Percentiles rank a stretch among this genome's conserved stretches.
phyloP scores from a whole-genome alignment of 35 echinoderm and acorn worm species.

The Diadema setosum region DNA sequence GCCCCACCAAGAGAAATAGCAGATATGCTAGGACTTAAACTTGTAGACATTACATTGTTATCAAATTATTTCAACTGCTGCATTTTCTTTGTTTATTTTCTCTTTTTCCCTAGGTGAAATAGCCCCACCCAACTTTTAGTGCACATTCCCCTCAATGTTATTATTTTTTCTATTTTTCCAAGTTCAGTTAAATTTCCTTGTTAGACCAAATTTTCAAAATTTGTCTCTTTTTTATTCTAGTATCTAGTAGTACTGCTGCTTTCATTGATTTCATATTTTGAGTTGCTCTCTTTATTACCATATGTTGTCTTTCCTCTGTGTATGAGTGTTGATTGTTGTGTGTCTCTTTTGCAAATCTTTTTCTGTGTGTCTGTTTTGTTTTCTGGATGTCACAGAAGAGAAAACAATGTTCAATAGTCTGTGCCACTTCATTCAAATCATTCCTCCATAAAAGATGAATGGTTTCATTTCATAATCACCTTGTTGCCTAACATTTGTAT shows the following conservation, averaged over 20 bases:
- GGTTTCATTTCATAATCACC: not conserved
- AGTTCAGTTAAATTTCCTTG: not conserved
- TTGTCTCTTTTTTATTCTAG: not conserved
- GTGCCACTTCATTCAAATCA: too few species aligned
- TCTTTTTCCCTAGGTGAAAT: conserved; percentile 9
- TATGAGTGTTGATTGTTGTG: not conserved
- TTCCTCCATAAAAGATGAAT: too few species aligned
- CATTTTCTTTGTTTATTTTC: not conserved
- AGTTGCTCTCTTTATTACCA: not conserved
- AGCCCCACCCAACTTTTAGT: not conserved
- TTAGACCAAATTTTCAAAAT: not conserved
- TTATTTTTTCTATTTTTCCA: not conserved
- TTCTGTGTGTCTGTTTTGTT: too few species aligned
- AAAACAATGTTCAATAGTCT: conserved; percentile 4
- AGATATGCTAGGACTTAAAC: too few species aligned
- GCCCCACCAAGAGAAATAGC: too few species aligned
- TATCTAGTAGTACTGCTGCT: not conserved
- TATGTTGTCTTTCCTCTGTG: not conserved
- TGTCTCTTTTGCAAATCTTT: not conserved
- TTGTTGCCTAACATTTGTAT: not conserved
- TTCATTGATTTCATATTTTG: not conserved
- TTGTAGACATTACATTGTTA: too few species aligned
- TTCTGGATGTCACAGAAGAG: too few species aligned
- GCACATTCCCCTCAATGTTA: conserved; percentile 29
- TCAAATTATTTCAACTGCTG: too few species aligned